phyloP scores from a whole-genome alignment of 2,888 invertebrate species.

The Linnaemya vulpina region DNA sequence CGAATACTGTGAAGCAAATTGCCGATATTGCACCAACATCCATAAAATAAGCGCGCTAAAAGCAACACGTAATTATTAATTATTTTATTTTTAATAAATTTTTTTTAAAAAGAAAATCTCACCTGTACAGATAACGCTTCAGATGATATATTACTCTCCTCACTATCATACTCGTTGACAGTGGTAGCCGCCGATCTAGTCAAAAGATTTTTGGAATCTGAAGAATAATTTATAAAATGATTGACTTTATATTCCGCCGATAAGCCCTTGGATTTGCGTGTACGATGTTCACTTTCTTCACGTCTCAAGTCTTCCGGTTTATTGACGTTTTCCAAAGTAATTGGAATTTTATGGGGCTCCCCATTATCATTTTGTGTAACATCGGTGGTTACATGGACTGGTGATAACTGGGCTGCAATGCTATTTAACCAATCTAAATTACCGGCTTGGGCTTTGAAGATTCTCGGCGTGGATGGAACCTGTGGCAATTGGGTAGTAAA shows the following conservation, averaged over 20 bases:
- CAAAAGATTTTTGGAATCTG: conserved; percentile 79
- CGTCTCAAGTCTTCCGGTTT: conserved; percentile 79
- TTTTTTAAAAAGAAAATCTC: conserved; percentile 10
- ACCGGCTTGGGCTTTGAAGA: conserved; percentile 71
- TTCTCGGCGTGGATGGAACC: conserved; percentile 75
- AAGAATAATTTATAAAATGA: conserved; percentile 79
- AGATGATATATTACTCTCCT: conserved; percentile 80
- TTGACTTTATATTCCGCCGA: conserved; percentile 81
- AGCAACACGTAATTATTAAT: conserved; percentile 19
- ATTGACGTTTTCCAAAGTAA: conserved; percentile 80
- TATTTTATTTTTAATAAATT: neutral
- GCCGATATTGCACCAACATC: conserved; percentile 87
- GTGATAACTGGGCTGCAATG: conserved; percentile 41
- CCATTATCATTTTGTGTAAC: conserved; percentile 38
- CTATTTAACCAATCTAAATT: conserved; percentile 69
- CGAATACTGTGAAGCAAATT: conserved; percentile 87
- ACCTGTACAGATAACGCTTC: conserved; percentile 81
- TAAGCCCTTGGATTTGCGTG: conserved; percentile 80
- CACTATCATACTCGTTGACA: conserved; percentile 76
- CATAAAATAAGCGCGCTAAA: conserved; percentile 81
- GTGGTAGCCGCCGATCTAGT: conserved; percentile 79
- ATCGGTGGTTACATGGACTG: conserved; percentile 54
- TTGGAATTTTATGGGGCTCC: conserved; percentile 73
- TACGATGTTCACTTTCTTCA: conserved; percentile 79
- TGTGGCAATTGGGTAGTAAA: conserved; percentile 57